Percentiles rank a stretch among this genome's conserved stretches.
Evolutionary conservation across 1,140 invertebrate genomes (phyloP).

Genomic region (Zaprionus africanus): DNA sequence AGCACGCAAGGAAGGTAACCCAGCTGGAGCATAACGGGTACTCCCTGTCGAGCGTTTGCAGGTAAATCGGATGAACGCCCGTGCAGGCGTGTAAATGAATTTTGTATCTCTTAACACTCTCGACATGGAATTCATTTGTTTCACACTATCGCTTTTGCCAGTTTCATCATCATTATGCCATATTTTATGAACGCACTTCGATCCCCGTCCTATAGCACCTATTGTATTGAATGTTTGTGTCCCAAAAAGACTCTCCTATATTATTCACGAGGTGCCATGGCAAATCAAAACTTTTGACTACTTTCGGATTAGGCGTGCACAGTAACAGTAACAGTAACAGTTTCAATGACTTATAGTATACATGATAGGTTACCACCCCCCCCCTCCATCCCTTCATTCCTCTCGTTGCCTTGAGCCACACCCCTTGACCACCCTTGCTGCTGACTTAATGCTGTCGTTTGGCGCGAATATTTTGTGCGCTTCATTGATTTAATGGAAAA

Average conservation of each 20-base stretch:
- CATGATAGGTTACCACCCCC: slow-evolving; percentile 9
- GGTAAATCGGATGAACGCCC: slow-evolving; percentile 34
- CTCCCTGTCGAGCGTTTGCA: slow-evolving; percentile 28
- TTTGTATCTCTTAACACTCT: slow-evolving; percentile 30
- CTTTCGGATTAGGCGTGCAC: slow-evolving; percentile 37
- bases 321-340: slow-evolving; percentile 9
- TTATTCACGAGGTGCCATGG: neutral
- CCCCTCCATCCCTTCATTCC: neutral
- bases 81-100: slow-evolving; percentile 37
- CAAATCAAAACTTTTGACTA: slow-evolving; percentile 49
- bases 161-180: slow-evolving; percentile 17
- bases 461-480: slow-evolving; percentile 76
- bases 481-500: slow-evolving; percentile 83
- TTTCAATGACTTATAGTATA: slow-evolving; percentile 26
- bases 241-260: neutral
- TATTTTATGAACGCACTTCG: slow-evolving; percentile 27
- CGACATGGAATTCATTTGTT: slow-evolving; percentile 19
- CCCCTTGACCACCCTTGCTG: slow-evolving; percentile 7
- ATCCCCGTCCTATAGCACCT: neutral
- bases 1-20: neutral
- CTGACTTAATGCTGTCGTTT: slow-evolving; percentile 63
- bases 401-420: neutral
- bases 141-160: neutral
- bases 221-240: neutral
- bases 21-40: neutral